Evolutionary conservation across 92 coral and sea anemone species (phyloP).

Genomic region (Phymanthus crucifer): DNA sequence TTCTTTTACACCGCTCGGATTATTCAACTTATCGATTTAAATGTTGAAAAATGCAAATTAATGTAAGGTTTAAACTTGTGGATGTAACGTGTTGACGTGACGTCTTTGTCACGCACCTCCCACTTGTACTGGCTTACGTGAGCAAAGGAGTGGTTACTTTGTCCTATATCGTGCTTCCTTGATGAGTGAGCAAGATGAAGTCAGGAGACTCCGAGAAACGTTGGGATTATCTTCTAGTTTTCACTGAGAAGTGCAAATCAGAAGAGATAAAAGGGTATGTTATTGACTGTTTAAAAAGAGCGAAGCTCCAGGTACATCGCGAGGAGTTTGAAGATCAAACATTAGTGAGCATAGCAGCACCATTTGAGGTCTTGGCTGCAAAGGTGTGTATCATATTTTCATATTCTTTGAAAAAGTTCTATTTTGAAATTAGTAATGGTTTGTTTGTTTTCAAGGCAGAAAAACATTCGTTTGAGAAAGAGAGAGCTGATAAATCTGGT

Average conservation of each 20-base stretch:
- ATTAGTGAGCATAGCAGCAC: conserved; percentile 59
- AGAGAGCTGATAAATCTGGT: conserved; percentile 29
- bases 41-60: not conserved
- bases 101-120: not conserved
- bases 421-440: not conserved
- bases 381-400: conserved; percentile 47
- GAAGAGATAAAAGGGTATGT: conserved; percentile 78
- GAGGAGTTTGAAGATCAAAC: conserved; percentile 73
- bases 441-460: conserved; percentile 69
- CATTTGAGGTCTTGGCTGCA: conserved; percentile 64
- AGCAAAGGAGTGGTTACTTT: conserved; percentile 33
- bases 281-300: conserved; percentile 59
- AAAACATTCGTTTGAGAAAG: conserved; percentile 72
- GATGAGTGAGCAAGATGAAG: conserved; percentile 4
- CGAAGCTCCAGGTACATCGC: conserved; percentile 48
- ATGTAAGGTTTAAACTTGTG: not conserved
- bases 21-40: too few relatives aligned
- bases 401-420: not conserved
- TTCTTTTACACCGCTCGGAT: too few relatives aligned
- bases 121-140: conserved; percentile 16
- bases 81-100: too few relatives aligned
- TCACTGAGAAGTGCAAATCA: conserved; percentile 71
- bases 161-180: not conserved
- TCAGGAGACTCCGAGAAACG: not conserved
- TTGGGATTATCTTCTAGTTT: conserved; percentile 65